Conservation (phyloP, 2,113 vertebrate species). For the Syngnathoides biaculeatus region DNA sequence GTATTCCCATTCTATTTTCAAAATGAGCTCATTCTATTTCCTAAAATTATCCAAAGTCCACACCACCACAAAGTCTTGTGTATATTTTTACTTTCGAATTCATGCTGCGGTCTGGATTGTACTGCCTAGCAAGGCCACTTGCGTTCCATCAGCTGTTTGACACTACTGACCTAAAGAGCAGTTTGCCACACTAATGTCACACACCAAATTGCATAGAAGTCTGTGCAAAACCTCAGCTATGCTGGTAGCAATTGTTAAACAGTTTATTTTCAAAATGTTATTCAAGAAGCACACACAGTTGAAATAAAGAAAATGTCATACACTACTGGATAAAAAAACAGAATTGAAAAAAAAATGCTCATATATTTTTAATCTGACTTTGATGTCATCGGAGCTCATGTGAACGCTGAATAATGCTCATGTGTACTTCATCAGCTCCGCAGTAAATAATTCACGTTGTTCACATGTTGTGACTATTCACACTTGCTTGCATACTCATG, state of each 20-base stretch:
- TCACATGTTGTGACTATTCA: conserved; percentile 16
- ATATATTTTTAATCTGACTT: not conserved
- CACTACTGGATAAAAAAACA: not conserved
- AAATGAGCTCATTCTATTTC: too few relatives aligned
- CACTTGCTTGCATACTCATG: conserved; percentile 24
- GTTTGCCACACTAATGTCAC: not conserved
- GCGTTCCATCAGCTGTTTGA: too few relatives aligned
- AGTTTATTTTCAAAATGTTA: not conserved
- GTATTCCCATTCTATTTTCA: too few relatives aligned
- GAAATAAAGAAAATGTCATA: not conserved
- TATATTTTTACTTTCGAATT: too few relatives aligned
- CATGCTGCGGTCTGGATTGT: too few relatives aligned
- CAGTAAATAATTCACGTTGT: conserved; percentile 9
- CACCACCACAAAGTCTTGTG: too few relatives aligned
- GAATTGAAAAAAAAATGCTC: not conserved
- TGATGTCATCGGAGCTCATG: not conserved
- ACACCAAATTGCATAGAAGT: too few relatives aligned
- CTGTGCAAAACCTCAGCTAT: not conserved
- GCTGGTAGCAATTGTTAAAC: not conserved
- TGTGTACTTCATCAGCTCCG: not conserved
- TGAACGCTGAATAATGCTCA: not conserved
- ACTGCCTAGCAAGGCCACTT: too few relatives aligned
- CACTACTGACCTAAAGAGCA: not conserved
- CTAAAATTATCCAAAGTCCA: too few relatives aligned
- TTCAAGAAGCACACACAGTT: not conserved